phyloP scores from a whole-genome alignment of 2,797 vertebrate genomes.

The Acanthurus leucopareius region DNA sequence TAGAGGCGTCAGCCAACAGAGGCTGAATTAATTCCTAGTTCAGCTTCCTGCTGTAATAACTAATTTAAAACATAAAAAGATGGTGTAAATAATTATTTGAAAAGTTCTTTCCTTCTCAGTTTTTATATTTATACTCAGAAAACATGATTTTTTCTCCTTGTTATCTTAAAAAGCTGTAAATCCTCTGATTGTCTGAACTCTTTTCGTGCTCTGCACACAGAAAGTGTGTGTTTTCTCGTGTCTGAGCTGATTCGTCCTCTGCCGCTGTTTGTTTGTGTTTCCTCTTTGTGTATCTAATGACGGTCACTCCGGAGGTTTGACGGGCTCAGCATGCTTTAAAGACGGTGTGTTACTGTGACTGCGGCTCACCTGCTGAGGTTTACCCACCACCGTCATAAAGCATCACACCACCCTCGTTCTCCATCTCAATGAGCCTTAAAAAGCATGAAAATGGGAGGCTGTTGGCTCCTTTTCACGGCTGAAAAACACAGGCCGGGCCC shows the following conservation, averaged over 20 bases:
- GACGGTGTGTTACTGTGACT: slow-evolving; percentile 61
- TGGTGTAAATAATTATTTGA: no score
- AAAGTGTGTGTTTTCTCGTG: neutral
- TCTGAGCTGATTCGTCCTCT: slow-evolving; percentile 21
- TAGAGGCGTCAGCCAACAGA: no score
- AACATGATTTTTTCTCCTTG: no score
- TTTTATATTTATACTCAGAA: no score
- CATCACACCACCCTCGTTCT: slow-evolving; percentile 58
- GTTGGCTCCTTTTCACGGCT: slow-evolving; percentile 73
- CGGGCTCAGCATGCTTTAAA: slow-evolving; percentile 78
- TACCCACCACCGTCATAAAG: slow-evolving; percentile 78
- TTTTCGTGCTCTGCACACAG: no score
- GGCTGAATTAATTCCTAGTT: no score
- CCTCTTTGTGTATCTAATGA: slow-evolving; percentile 83
- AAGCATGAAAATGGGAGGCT: slow-evolving; percentile 77
- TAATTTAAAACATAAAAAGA: no score
- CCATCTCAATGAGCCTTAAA: slow-evolving; percentile 81
- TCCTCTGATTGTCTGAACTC: no score
- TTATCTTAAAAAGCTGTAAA: no score
- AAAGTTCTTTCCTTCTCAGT: no score
- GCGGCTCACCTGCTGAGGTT: slow-evolving; percentile 80
- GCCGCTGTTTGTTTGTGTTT: slow-evolving; percentile 80
- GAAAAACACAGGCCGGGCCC: slow-evolving; percentile 74
- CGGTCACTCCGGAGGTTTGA: slow-evolving; percentile 63
- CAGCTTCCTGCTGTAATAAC: no score